Evolutionary conservation across 2,888 invertebrate genomes (phyloP).

Genomic region (Timema podura): DNA sequence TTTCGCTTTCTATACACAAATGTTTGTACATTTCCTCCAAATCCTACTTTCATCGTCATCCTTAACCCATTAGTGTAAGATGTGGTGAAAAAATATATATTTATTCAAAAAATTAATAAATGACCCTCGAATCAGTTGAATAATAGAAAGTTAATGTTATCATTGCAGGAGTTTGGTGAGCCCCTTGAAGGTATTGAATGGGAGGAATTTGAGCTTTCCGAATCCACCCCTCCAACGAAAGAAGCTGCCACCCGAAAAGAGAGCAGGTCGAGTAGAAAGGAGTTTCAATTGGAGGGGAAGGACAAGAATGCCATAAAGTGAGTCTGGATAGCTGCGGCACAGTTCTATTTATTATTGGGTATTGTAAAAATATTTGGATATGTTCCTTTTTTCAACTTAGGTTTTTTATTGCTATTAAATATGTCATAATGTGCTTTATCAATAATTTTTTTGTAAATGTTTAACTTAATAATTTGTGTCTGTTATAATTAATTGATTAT

Average conservation of each 20-base stretch:
- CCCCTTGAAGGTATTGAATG: slow-evolving; percentile 59
- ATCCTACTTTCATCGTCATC: background rate
- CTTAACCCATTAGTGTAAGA: no score
- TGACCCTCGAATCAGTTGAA: background rate
- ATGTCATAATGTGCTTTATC: no score
- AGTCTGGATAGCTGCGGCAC: slow-evolving; percentile 22
- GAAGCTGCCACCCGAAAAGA: slow-evolving; percentile 25
- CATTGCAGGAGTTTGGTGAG: slow-evolving; percentile 27
- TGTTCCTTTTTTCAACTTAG: background rate
- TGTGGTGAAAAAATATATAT: no score
- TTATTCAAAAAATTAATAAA: background rate
- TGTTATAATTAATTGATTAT: no score
- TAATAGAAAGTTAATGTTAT: background rate
- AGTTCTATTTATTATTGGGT: no score
- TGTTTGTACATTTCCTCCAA: background rate
- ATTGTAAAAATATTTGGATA: no score
- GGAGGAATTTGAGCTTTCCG: slow-evolving; percentile 74
- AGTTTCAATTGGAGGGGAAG: slow-evolving; percentile 40
- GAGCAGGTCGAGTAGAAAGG: slow-evolving; percentile 38
- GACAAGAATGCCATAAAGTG: slow-evolving; percentile 44
- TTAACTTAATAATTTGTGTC: no score
- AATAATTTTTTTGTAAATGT: no score
- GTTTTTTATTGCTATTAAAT: background rate
- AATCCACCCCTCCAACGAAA: slow-evolving; percentile 19
- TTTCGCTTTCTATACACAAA: background rate